A percentile compares a stretch with the other conserved stretches of the same genome.
These are phyloP conservation scores for Rhegmatorhina hoffmannsi DNA, from an alignment of 2,113 vertebrate genomes.

Conservation along the genomic window DNA sequence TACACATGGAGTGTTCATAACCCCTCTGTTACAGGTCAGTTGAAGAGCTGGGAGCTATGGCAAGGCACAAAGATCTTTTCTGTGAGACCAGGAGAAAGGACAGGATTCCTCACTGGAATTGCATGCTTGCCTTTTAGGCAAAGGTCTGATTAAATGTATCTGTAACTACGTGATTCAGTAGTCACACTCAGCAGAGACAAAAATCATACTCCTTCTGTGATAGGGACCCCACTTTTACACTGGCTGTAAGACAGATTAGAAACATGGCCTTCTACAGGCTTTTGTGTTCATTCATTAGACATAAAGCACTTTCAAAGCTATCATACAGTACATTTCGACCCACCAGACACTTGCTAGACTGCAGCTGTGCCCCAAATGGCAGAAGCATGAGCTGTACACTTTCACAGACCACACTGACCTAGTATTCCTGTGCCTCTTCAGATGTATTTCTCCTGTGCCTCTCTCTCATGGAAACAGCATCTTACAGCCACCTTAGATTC, in stretches of 20 bases:
- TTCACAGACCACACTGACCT: not conserved
- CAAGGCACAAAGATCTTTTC: not conserved
- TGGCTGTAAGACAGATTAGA: not conserved
- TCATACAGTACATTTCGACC: not conserved
- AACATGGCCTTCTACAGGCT: not conserved
- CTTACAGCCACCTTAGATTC: not conserved
- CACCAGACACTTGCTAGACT: not conserved
- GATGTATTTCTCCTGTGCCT: not conserved
- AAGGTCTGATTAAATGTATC: not conserved
- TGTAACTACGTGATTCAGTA: not conserved
- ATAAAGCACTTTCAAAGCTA: not conserved
- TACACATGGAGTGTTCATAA: not conserved
- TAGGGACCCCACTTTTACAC: not conserved
- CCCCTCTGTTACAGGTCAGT: not conserved
- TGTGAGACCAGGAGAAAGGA: not conserved
- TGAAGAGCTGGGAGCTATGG: not conserved
- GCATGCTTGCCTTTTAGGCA: not conserved
- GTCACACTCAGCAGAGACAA: not conserved
- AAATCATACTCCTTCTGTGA: not conserved
- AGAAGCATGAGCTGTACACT: not conserved
- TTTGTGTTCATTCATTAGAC: not conserved
- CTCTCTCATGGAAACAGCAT: not conserved
- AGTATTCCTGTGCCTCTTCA: not conserved
- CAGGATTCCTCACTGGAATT: not conserved
- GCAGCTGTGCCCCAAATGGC: not conserved